phyloP scores from a whole-genome alignment of 2,113 vertebrate species.

The Chitala chitala region DNA sequence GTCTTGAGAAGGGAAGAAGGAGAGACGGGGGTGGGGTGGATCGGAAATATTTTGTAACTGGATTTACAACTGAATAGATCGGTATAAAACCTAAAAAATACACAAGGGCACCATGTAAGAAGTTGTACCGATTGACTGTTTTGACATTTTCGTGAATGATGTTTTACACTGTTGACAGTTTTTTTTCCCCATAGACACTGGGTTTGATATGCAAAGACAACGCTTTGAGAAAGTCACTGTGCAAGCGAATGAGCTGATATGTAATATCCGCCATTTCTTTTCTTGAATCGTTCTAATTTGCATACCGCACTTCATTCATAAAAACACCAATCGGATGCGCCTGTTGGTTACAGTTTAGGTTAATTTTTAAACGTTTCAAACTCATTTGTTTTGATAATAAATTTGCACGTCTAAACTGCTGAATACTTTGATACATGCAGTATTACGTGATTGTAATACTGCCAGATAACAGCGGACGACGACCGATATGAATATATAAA shows the following conservation, averaged over 20 bases:
- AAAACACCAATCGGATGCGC: slow-evolving; percentile 29
- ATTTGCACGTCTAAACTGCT: too few species aligned
- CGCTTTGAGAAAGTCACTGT: slow-evolving; percentile 28
- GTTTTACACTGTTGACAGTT: not conserved
- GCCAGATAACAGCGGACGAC: too few species aligned
- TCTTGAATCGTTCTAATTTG: slow-evolving; percentile 69
- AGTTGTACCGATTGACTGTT: not conserved
- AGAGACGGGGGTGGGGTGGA: slow-evolving; percentile 37
- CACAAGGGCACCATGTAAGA: not conserved
- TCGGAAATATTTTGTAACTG: slow-evolving; percentile 48
- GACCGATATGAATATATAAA: too few species aligned
- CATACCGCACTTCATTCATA: slow-evolving; percentile 79
- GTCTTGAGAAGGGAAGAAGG: slow-evolving; percentile 23
- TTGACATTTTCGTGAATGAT: not conserved
- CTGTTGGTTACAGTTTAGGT: not conserved
- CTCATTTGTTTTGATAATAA: too few species aligned
- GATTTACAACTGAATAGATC: slow-evolving; percentile 32
- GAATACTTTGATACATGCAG: too few species aligned
- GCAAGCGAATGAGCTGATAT: slow-evolving; percentile 47
- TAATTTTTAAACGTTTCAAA: too few species aligned
- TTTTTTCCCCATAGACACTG: not conserved
- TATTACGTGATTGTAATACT: too few species aligned
- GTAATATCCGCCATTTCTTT: slow-evolving; percentile 63
- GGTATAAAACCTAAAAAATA: slow-evolving; percentile 9
- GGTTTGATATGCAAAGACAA: not conserved